Base-by-base conservation (phyloP, 1,140 invertebrate genomes). In the Penaeus indicus region DNA sequence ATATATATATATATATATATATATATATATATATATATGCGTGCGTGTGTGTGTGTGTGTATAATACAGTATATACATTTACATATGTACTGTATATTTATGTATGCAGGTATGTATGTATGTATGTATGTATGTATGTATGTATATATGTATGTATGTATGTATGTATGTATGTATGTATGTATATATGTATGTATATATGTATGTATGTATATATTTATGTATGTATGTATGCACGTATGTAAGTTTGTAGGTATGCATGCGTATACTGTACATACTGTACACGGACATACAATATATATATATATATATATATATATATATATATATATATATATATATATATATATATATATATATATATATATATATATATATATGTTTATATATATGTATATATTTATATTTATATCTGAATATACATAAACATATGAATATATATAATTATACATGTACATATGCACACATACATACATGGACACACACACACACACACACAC, bases 11-110 rank as follows among this genome's bases (percentile, higher is more conserved):
- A 54, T 54, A 16, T 54, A 54, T 54, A 54, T 54, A 54, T 54
- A 54, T 54, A 16, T 54, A 72, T 72, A 72, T 72, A 32, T 72
- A 72, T 25, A n/a, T 10, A 21, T 69, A 69, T 32, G 11, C 18
- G 11, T 32, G n/a, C 8, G 1, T 32, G 11, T n/a, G 8, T 27
- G 16, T 27, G 16, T 69, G 16, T 69, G 8, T 69, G 8, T 69
- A 69, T 69, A 69, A 72, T 72, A 72, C 18, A 72, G n/a, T 72
- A 72, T 72, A 72, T 72, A 72, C n/a, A 72, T 72, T 16, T n/a
- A 72, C 18, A 72, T 72, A 72, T 22, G 16, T 72, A 72, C 1
- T 72, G 1, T 72, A 21, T n/a, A 72, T 72, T 16, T 32, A 22
- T 72, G 18, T 72, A 72, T 72, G 18, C 18, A 72, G 7, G 18